Base-by-base conservation (phyloP, 2,113 vertebrate genomes). In the Grammomys surdaster region DNA sequence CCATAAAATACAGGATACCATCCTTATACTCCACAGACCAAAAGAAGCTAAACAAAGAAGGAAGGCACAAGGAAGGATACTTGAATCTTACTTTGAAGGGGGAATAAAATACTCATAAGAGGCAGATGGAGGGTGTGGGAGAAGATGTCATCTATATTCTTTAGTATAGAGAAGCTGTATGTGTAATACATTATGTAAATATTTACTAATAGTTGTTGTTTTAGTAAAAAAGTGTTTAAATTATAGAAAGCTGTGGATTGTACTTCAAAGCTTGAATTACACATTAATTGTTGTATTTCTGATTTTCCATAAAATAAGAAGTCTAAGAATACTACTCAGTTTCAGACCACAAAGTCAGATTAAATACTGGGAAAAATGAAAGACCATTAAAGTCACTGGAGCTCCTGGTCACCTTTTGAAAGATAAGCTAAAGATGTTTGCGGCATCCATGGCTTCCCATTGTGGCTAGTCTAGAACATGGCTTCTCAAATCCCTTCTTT, bases 381-480 rank as follows among this genome's bases (percentile, higher is more conserved):
- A 80, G 67, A 13, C 20, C 36, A n/a, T 7, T 2, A 28, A 88
- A 69, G 54, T 10, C 26, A 65, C 3, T 20, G 33, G 16, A 36
- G 10, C 9, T 24, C 9, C 46, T 28, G 3, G 1, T n/a, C 0
- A 12, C 33, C 19, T 26, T 33, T 22, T 36, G 7, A 2, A 16
- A 56, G 10, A 56, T 12, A 56, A 67, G 58, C 51, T 36, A 63
- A 60, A 8, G 67, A 75, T 9, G 19, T 3, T 19, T 67, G 8
- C 2, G 2, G 19, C 1, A 60, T 19, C 33, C 16, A 16, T 1
- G 17, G 24, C 3, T 88, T 31, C 14, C 3, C 12, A 67, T 36
- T 1, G 48, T 43, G n/a, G 22, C 24, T 63, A 70, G 12, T 31
- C n/a, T 2, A 24, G 60, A 77, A 58, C 33, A 51, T 12, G 10